Base-by-base conservation (phyloP, 2,113 vertebrate genomes). In the Myocastor coypus region DNA sequence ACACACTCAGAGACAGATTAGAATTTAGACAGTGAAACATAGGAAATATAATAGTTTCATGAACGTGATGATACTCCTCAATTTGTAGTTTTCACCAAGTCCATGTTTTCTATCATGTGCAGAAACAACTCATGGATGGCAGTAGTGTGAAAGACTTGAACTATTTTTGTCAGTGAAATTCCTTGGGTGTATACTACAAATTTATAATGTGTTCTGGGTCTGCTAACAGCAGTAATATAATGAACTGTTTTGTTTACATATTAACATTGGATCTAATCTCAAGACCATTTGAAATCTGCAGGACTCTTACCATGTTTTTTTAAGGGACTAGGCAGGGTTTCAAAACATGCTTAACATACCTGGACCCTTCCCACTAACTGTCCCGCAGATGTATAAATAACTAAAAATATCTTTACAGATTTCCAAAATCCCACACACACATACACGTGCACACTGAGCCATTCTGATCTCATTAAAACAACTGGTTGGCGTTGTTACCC, bases 11-110 rank as follows among this genome's bases (percentile, higher is more conserved):
- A 80, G 40, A 82, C 55, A 91, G 59, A 75, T 64, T 63, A 71
- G 40, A 73, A 73, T 61, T 64, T 85, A 64, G 57, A 16, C 42
- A 95, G 42, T 82, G 80, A 95, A 73, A 40, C 75, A 24, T 59
- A 37, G 46, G 50, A 81, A 73, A 87, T 83, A 3, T 57, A 66
- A 83, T 77, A 82, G 52, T 83, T 89, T 81, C 68, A 81, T 78
- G 92, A 84, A 85, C 69, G 40, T 68, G 14, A 42, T 40, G 9
- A 40, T 37, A 52, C n/a, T 50, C 81, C 34, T 50, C n/a, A 26
- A 37, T 75, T 84, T 55, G 52, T 91, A 37, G 64, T 75, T 94
- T 96, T 94, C 46, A 26, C n/a, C 28, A 63, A 78, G 52, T 85
- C 59, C 91, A 40, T 92, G 63, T 94, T 63, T 92, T 16, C 24